Evolutionary conservation across 1,140 invertebrate species (phyloP).

Genomic region (Drosophila sulfurigaster): DNA sequence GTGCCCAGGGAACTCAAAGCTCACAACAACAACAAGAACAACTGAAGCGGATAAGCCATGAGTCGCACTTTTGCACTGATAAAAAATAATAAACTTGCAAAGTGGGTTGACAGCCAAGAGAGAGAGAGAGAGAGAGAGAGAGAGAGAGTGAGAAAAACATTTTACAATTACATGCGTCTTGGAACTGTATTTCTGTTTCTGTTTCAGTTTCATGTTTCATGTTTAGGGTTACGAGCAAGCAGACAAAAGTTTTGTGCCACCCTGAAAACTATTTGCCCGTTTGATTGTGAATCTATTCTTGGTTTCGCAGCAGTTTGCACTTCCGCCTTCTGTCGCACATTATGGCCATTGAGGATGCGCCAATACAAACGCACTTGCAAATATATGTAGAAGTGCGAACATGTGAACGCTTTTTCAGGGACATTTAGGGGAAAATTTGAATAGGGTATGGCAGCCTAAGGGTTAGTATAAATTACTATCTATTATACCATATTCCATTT

Average conservation of each 20-base stretch:
- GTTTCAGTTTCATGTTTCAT: constrained; percentile 21
- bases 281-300: constrained; percentile 56
- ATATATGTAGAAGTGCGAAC: not conserved
- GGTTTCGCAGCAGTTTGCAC: constrained; percentile 63
- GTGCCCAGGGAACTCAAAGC: constrained; percentile 31
- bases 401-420: constrained; percentile 7
- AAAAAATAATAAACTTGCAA: constrained; percentile 76
- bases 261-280: constrained; percentile 51
- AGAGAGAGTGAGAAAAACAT: constrained; percentile 50
- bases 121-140: too few species aligned
- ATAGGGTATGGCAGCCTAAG: not conserved
- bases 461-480: too few species aligned
- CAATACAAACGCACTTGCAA: constrained; percentile 2
- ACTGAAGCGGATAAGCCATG: not conserved
- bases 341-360: constrained; percentile 16
- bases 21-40: not conserved
- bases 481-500: too few species aligned
- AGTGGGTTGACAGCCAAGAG: constrained; percentile 21
- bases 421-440: not conserved
- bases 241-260: constrained; percentile 40
- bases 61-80: constrained; percentile 52
- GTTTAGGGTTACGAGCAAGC: constrained; percentile 6
- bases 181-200: not conserved
- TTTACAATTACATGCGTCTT: constrained; percentile 62
- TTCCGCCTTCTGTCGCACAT: constrained; percentile 49